phyloP scores from a whole-genome alignment of 2,797 vertebrate genomes.

The Typhlichthys subterraneus region DNA sequence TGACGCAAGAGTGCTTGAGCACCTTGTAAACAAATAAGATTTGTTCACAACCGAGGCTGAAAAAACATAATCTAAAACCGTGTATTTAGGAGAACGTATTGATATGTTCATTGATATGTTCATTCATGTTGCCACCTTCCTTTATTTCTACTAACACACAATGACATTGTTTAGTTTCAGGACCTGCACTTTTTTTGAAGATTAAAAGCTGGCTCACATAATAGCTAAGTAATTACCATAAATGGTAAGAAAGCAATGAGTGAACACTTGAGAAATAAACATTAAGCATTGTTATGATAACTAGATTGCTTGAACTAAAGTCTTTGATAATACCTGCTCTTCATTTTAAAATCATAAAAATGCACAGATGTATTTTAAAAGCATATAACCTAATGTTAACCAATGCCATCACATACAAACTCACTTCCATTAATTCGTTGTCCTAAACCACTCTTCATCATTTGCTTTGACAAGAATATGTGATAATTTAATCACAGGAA shows the following conservation, averaged over 20 bases:
- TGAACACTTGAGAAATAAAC: slow-evolving; percentile 20
- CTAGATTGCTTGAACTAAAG: not conserved
- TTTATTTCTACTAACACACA: not conserved
- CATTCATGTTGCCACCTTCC: too few relatives aligned
- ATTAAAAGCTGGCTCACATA: slow-evolving; percentile 26
- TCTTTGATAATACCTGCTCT: slow-evolving; percentile 26
- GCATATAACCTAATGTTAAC: not conserved
- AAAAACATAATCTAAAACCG: not conserved
- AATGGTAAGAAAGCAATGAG: slow-evolving; percentile 51
- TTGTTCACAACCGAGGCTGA: not conserved
- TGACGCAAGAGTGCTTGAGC: not conserved
- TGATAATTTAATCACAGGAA: not conserved
- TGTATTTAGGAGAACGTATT: too few relatives aligned
- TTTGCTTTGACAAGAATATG: not conserved
- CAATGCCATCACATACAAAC: not conserved
- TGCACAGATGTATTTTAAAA: not conserved
- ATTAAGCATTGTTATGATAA: slow-evolving; percentile 12
- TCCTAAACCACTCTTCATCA: not conserved
- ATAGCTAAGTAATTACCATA: slow-evolving; percentile 41
- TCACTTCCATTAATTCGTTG: not conserved
- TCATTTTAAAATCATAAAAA: slow-evolving; percentile 13
- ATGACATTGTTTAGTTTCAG: not conserved
- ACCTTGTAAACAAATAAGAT: not conserved
- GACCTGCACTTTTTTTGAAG: slow-evolving; percentile 2
- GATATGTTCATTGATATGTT: too few relatives aligned